phyloP scores from a whole-genome alignment of 2,113 vertebrate species.

The Eolophus roseicapilla region DNA sequence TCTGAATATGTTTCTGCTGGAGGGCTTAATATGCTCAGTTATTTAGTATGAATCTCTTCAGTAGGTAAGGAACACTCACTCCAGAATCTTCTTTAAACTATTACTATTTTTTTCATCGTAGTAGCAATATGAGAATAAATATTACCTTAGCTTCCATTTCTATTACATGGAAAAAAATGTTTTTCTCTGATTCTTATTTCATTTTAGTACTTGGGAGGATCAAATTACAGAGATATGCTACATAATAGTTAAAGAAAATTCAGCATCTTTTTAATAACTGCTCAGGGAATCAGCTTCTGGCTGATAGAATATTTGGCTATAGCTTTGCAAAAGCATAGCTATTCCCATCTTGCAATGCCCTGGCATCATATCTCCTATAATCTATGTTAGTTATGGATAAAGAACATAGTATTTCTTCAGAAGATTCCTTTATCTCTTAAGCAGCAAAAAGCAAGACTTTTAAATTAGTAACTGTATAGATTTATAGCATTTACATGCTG shows the following conservation, averaged over 20 bases:
- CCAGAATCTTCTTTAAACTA: constrained; percentile 6
- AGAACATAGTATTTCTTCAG: neutral
- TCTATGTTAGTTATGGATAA: constrained; percentile 10
- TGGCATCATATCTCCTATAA: neutral
- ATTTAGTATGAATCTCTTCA: constrained; percentile 26
- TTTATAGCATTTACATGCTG: neutral
- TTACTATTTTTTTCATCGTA: neutral
- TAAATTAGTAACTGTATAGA: constrained; percentile 16
- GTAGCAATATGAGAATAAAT: constrained; percentile 2
- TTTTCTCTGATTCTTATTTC: neutral
- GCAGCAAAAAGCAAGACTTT: neutral
- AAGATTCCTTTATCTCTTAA: constrained; percentile 7
- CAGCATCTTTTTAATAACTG: constrained; percentile 8
- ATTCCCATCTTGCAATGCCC: neutral
- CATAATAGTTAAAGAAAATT: neutral
- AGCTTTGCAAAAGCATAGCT: neutral
- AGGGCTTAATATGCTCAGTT: constrained; percentile 43
- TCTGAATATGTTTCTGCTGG: constrained; percentile 26
- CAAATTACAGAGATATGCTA: neutral
- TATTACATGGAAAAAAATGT: neutral
- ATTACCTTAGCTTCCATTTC: neutral
- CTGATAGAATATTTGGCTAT: neutral
- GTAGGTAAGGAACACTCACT: neutral
- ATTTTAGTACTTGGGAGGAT: neutral
- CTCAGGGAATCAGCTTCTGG: constrained; percentile 1